Evolutionary conservation across 2,888 invertebrate species (phyloP), one percentile per base, ranked within the genome.

Genomic region (Drosophila neonasuta): DNA sequence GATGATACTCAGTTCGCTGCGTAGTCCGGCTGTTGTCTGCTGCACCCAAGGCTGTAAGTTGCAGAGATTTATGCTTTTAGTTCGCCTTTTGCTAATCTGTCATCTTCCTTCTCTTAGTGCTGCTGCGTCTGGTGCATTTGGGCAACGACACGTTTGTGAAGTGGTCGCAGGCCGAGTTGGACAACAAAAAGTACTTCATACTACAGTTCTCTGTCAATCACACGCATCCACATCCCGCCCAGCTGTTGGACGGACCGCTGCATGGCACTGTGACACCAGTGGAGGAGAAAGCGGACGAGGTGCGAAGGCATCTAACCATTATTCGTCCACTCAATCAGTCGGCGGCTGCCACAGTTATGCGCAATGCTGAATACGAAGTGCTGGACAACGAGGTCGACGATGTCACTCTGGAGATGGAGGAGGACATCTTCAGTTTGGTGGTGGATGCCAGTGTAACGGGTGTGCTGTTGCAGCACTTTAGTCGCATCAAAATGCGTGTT

Each of bases 41-140:
- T 90, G 90, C 63, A 90, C 91, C 0, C 91, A 91, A 78, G 91
- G 91, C 57, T 77, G 91, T 91, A 77, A 88, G 90, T 88, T 9
- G 24, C 15, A 7, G 3, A 2, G 6, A 15, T 41, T 15, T 24
- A 6, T 6, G 24, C 24, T 32, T 32, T 32, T 9, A 32, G 10
- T 32, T 24, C 24, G 24, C 24, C 32, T 32, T 32, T 46, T 15
- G 8, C n/a, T 61, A 49, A 46, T 48, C 17, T 2, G 7, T 2
- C 2, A 5, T 11, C 3, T 32, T 4, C 1, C 2, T 7, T 1
- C n/a, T n/a, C 10, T 1, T 13, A 89, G 89, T 89, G 58, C 75
- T 88, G 49, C 76, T 89, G 1, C 89, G 88, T 8, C 69, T 88
- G 32, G 86, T 89, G 9, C 88, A 86, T 45, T 56, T 88, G 57